These are phyloP conservation scores for Pygoscelis adeliae DNA, from an alignment of 2,113 vertebrate species.

Conservation along the genomic window DNA sequence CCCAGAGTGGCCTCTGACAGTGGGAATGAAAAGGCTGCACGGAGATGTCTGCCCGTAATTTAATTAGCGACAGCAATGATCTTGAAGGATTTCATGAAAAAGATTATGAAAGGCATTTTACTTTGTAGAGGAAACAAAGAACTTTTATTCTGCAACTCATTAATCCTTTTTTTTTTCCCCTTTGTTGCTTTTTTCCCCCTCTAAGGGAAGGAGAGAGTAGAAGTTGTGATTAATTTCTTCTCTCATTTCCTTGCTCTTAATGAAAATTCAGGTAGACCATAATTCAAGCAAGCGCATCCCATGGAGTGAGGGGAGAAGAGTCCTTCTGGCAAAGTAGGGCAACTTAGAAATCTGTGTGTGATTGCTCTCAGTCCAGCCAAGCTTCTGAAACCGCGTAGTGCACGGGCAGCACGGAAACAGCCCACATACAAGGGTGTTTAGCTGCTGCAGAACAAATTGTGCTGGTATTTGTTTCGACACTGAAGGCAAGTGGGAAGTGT, in stretches of 20 bases:
- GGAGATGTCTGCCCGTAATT: background rate
- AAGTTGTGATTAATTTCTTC: background rate
- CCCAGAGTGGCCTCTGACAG: background rate
- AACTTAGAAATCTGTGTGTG: background rate
- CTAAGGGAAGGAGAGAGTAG: background rate
- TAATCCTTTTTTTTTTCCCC: background rate
- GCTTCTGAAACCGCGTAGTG: rapidly evolving
- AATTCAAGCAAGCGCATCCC: background rate
- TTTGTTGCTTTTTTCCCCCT: background rate
- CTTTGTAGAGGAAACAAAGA: constrained; percentile 10
- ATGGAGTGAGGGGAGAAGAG: background rate
- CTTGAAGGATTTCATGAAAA: background rate
- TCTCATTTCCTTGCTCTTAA: background rate
- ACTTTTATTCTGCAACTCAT: background rate
- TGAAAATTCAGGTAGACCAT: background rate
- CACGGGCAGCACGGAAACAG: rapidly evolving
- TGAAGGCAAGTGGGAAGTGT: background rate
- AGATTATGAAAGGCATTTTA: background rate
- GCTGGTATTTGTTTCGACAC: rapidly evolving
- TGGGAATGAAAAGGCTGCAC: background rate
- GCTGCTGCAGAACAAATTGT: background rate
- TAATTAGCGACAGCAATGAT: background rate
- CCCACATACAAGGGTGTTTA: rapidly evolving
- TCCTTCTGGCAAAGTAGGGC: background rate
- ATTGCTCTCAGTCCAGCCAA: background rate